Base-by-base conservation (phyloP, 1,140 invertebrate species). In the Hetaerina americana region DNA sequence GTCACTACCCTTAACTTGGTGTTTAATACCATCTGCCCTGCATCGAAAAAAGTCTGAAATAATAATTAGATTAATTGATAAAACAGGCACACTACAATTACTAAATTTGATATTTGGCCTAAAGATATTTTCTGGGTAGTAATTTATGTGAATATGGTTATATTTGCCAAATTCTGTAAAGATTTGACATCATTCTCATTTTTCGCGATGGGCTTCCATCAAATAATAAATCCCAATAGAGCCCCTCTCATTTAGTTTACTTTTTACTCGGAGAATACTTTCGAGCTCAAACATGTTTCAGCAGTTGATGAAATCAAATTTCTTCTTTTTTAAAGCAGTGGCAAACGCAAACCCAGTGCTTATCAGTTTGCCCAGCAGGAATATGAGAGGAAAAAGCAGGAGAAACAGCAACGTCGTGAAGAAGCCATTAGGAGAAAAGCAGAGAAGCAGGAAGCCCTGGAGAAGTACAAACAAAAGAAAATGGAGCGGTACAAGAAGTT, bases 391-490 rank as follows among this genome's bases (percentile, higher is more conserved):
- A 83, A 85, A 5, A 79, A 85, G 78, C 79, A 87, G 71, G 86
- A 89, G 68, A 87, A 86, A 74, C 73, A 80, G 27, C 78, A 80
- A n/a, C 83, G 80, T 67, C 82, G 80, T 70, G 79, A 86, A 77
- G 83, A 86, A 73, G 73, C 77, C 0, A 71, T 80, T 6, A 83
- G 80, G 71, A 78, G 76, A 57, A 85, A 84, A 78, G 77, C 82
- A 49, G 87, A 90, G 78, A 85, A 79, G 75, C 79, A 84, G 68
- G 80, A 87, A 76, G 89, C 90, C 5, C 75, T 89, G 69, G 82
- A 84, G 72, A 83, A 85, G 73, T 90, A 89, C 73, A 88, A 87
- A 74, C 82, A 87, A 74, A 87, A 87, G 57, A 91, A 88, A 77
- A 80, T 85, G 12, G 82, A 87, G 31, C 86, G 84, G 70, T 87